Evolutionary conservation across 2,888 invertebrate genomes (phyloP).

Genomic region (Eurois occulta): DNA sequence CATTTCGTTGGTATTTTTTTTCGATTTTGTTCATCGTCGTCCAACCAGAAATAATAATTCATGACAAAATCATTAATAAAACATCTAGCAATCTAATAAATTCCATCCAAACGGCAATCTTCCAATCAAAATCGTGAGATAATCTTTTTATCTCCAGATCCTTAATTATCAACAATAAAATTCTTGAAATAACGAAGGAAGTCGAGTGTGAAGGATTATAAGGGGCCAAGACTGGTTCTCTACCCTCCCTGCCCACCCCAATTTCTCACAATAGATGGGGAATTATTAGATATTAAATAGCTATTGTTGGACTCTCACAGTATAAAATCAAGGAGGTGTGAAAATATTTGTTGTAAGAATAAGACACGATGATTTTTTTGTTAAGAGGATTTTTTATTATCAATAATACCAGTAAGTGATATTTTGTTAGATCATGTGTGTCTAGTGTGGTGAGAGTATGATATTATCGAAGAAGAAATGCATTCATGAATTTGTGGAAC

Average conservation of each 20-base stretch:
- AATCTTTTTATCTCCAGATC: conserved; percentile 84
- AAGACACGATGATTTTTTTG: conserved; percentile 13
- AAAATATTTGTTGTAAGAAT: conserved; percentile 35
- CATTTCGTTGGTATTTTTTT: not conserved
- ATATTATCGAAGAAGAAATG: not conserved
- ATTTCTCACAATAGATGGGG: conserved; percentile 55
- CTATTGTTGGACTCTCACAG: conserved; percentile 45
- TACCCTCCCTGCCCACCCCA: conserved; percentile 72
- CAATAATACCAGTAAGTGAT: not conserved
- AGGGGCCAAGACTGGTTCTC: conserved; percentile 78
- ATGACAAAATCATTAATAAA: conserved; percentile 2
- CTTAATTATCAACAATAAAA: conserved; percentile 86
- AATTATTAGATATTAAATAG: conserved; percentile 61
- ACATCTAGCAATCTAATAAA: conserved; percentile 12
- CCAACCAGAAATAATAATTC: conserved; percentile 1
- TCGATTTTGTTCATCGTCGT: not conserved
- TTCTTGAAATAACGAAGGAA: conserved; percentile 80
- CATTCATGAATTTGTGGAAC: not conserved
- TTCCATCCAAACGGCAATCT: conserved; percentile 25
- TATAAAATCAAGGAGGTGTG: conserved; percentile 40
- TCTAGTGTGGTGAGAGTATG: not conserved
- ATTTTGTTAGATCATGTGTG: not conserved
- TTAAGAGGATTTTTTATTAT: not conserved
- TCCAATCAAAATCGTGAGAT: conserved; percentile 82
- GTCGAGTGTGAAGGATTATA: conserved; percentile 82